Evolutionary conservation across 2,113 vertebrate species (phyloP), one percentile per base, ranked within the genome.

Genomic region (Elephantulus edwardii): DNA sequence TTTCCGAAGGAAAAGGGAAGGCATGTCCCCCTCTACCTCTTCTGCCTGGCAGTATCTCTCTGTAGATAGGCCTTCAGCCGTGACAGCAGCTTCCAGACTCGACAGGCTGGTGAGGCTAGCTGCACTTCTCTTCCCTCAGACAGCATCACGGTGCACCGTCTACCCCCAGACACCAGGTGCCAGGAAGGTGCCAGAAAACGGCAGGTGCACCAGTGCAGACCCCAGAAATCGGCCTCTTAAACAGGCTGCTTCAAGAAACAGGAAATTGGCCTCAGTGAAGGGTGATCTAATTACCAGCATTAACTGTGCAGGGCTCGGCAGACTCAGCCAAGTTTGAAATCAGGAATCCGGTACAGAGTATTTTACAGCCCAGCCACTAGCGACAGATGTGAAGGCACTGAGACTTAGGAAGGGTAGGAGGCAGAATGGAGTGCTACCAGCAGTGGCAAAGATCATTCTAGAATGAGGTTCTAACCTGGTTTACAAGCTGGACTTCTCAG

Each of bases 71-170:
- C 68, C 16, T 68, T 68, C 88, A 83, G 77, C 64, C 71, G 14
- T 80, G 91, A 79, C 56, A 11, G 28, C 71, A 89, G 70, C 81
- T 90, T 74, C 71, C 22, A 1, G 70, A 50, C 64, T 12, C 50
- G 26, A 24, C 28, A 22, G 40, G n/a, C n/a, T n/a, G n/a, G n/a
- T n/a, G n/a, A n/a, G n/a, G n/a, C 70, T 81, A 62, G 48, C 60
- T 26, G 52, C 14, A 0, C 88, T 78, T 86, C 84, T 91, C 80
- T 89, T 91, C 82, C 88, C 71, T 78, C 40, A 94, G 84, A 89
- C 96, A 92, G 4, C 93, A 94, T 91, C 95, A 95, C 94, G 89
- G 84, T 5, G 33, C 93, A 94, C n/a, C n/a, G n/a, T n/a, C n/a
- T n/a, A 13, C 82, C 84, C 91, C 42, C 48, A 1, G 75, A 64